Base-by-base conservation (phyloP, 2,888 invertebrate species). In the Ectemnius lituratus region DNA sequence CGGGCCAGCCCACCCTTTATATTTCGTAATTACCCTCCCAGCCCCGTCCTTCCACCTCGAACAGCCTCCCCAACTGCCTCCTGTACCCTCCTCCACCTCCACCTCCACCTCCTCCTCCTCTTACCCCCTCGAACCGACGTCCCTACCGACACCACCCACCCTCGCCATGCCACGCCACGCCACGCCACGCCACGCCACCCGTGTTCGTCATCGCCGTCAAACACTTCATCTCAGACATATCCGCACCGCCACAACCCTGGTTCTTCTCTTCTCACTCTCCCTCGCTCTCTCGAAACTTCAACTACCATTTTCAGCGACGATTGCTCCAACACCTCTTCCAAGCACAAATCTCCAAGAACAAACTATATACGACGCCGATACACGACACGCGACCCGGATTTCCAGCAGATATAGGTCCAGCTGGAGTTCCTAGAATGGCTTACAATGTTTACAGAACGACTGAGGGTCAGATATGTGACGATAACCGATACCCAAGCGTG, bases 1-100 rank as follows among this genome's bases (percentile, higher is more conserved):
- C 82, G 84, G 85, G 83, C 87, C 81, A 84, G 82, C 85, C 89
- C 88, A 88, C 87, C 90, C 90, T 90, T 89, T 90, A 89, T 88
- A 88, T 89, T 89, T 88, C 87, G 89, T 90, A 89, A 90, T 90
- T 89, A 90, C 89, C 89, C 88, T 87, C 85, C 86, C 85, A 83
- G 84, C 75, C 80, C 79, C 78, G 81, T 76, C 81, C 80, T 80
- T 75, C 80, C 78, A 75, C 75, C 80, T 78, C 73, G 79, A 77
- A 70, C 79, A 78, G 76, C 79, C 79, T 79, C 84, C 68, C 83
- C 80, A 75, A 69, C 73, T 67, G 61, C 52, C 60, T 61, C 28
- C 56, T 52, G 52, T 52, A 52, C 52, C 52, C 52, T 52, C 52
- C 16, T n/a, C 52, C 13, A 16, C 52, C n/a, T 52, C 52, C 52